A percentile compares a stretch with the other conserved stretches of the same genome.
These are phyloP conservation scores for Drosophila peninsularis DNA, from an alignment of 2,888 invertebrate genomes.

Conservation along the genomic window DNA sequence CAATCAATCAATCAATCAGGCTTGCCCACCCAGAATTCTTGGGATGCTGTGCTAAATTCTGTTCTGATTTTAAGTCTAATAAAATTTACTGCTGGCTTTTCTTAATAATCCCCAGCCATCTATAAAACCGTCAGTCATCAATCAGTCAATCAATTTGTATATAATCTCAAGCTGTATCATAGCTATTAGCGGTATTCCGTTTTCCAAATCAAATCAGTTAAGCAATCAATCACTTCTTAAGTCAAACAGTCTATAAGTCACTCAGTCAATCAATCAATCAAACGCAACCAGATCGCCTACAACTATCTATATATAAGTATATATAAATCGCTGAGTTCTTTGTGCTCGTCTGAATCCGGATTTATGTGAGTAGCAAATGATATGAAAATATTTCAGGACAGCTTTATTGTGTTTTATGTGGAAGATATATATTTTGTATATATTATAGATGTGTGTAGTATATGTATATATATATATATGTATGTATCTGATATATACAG, in stretches of 20 bases:
- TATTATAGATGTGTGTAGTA: not conserved
- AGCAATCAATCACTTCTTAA: no score
- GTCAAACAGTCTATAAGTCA: constrained; percentile 23
- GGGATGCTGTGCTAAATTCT: no score
- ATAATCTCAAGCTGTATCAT: not conserved
- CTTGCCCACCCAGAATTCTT: no score
- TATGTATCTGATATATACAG: no score
- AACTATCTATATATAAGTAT: not conserved
- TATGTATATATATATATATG: constrained; percentile 4
- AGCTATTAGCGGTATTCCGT: not conserved
- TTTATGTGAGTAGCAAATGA: constrained; percentile 9
- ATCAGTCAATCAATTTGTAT: not conserved
- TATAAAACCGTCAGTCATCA: not conserved
- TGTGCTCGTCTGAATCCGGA: constrained; percentile 15
- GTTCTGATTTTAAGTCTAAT: not conserved
- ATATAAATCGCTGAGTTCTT: not conserved
- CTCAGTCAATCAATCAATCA: constrained; percentile 3
- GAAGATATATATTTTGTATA: not conserved
- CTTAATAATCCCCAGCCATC: not conserved
- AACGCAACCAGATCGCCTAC: not conserved
- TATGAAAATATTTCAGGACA: constrained; percentile 14
- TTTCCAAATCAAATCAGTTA: not conserved
- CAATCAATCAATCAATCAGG: not conserved
- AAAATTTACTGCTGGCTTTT: not conserved
- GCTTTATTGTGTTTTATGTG: constrained; percentile 31